These are phyloP conservation scores for Argopecten irradians DNA, from an alignment of 1,140 invertebrate species.

Conservation along the genomic window DNA sequence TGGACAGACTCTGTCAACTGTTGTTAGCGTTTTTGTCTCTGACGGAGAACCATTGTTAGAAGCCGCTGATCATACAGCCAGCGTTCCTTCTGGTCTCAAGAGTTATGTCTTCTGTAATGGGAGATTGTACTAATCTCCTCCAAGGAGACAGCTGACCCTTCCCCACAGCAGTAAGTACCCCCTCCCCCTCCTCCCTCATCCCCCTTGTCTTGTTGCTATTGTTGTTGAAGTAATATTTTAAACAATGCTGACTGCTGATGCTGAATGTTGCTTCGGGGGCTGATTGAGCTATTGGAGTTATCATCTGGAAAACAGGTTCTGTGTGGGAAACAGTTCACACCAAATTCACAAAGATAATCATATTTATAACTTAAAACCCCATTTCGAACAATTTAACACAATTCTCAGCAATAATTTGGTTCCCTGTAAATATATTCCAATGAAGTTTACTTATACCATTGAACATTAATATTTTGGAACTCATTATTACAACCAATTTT, in stretches of 20 bases:
- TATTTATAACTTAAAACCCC: too few species aligned
- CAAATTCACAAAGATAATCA: too few species aligned
- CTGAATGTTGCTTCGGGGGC: background rate
- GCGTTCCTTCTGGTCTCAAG: background rate
- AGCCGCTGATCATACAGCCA: background rate
- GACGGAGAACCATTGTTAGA: background rate
- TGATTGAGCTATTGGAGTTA: background rate
- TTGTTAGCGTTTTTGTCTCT: background rate
- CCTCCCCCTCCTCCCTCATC: too few species aligned
- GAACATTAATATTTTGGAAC: too few species aligned
- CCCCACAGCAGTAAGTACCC: background rate
- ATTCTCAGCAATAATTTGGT: too few species aligned
- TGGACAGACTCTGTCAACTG: background rate
- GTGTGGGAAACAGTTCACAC: background rate
- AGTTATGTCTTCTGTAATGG: background rate
- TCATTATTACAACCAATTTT: too few species aligned
- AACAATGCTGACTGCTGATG: background rate
- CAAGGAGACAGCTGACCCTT: background rate
- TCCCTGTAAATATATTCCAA: too few species aligned
- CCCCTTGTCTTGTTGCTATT: slow-evolving; percentile 14
- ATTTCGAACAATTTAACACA: too few species aligned
- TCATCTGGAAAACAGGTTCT: background rate
- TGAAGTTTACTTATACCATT: too few species aligned
- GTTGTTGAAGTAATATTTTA: background rate
- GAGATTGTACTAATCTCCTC: background rate